A percentile compares a stretch with the other conserved stretches of the same genome.
These are phyloP conservation scores for Rallus limicola DNA, from an alignment of 2,113 vertebrate genomes.

Conservation along the genomic window DNA sequence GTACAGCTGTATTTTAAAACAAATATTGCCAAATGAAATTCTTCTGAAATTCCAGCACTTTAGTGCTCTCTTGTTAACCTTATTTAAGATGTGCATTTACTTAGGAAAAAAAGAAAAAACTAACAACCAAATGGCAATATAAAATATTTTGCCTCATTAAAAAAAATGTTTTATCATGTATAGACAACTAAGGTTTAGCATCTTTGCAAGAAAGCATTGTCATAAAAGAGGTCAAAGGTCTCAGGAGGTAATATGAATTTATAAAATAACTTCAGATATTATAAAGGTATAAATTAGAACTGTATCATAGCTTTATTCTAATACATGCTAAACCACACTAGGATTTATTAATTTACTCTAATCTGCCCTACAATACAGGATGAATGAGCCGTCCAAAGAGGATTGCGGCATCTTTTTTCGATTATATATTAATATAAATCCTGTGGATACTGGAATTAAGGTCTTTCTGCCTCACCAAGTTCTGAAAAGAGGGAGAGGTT, in stretches of 20 bases:
- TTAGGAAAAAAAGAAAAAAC: neutral
- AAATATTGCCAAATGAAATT: neutral
- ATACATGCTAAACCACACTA: neutral
- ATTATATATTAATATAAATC: neutral
- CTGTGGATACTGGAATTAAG: neutral
- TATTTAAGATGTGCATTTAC: neutral
- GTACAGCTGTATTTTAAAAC: neutral
- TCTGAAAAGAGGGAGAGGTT: neutral
- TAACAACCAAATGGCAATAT: neutral
- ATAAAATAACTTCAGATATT: neutral
- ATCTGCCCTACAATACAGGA: neutral
- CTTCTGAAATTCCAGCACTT: neutral
- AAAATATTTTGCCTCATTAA: neutral
- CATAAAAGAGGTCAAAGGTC: neutral
- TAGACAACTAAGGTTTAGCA: neutral
- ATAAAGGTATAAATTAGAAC: neutral
- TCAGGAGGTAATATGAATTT: neutral
- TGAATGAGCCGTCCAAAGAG: neutral
- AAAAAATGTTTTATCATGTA: neutral
- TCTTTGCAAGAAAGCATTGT: neutral
- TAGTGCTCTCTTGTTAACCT: neutral
- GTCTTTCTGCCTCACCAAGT: neutral
- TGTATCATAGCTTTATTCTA: neutral
- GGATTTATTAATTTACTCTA: constrained; percentile 6
- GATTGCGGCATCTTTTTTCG: neutral